A percentile compares a stretch with the other conserved stretches of the same genome.
Evolutionary conservation across 2,797 vertebrate species (phyloP).

Genomic region (Tapera naevia): DNA sequence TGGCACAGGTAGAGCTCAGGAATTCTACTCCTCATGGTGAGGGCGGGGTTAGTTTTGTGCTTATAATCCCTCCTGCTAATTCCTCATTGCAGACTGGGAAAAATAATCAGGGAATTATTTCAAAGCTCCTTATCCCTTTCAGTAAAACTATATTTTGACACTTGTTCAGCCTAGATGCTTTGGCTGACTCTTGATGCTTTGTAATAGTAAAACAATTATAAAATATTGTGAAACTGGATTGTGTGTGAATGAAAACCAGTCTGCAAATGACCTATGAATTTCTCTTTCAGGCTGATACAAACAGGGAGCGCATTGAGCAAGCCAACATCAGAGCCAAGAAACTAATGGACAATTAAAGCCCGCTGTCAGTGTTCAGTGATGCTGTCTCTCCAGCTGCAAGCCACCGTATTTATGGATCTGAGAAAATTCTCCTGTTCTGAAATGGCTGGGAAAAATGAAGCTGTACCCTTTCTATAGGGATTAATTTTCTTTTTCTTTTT

Average conservation of each 20-base stretch:
- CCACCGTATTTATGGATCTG: constrained; percentile 24
- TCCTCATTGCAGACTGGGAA: neutral
- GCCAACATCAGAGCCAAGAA: constrained; percentile 94
- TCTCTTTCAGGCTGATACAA: constrained; percentile 88
- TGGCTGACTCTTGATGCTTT: neutral
- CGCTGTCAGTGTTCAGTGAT: constrained; percentile 22
- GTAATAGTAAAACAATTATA: neutral
- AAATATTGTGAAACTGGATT: neutral
- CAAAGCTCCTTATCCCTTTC: neutral
- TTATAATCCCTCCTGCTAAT: neutral
- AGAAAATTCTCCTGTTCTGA: constrained; percentile 35
- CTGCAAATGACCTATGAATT: constrained; percentile 22
- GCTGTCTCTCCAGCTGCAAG: constrained; percentile 51
- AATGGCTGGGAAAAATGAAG: constrained; percentile 50
- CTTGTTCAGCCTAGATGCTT: neutral
- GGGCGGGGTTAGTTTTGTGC: neutral
- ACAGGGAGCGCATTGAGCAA: constrained; percentile 88
- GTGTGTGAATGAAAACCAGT: neutral
- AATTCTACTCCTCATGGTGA: neutral
- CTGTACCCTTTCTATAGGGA: constrained; percentile 21
- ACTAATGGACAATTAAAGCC: constrained; percentile 85
- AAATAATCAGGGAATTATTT: neutral
- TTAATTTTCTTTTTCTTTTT: neutral
- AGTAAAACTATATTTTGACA: neutral
- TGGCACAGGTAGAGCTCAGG: neutral